A percentile compares a stretch with the other conserved stretches of the same genome.
Conservation (phyloP, 2,797 vertebrate genomes). For the Onychomys leucogaster region DNA sequence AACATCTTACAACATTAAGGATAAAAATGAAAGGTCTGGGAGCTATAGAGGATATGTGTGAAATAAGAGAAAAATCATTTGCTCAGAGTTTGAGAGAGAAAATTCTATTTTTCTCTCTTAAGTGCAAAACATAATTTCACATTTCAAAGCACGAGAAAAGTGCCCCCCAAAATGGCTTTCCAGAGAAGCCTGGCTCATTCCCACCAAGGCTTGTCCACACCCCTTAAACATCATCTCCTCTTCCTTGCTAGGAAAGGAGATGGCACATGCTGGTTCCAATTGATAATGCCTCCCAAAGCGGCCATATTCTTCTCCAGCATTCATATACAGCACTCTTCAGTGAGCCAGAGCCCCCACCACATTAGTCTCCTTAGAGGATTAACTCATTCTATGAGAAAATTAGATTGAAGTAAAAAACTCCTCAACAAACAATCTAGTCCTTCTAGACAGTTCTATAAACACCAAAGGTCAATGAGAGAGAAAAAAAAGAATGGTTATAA, state of each 20-base stretch:
- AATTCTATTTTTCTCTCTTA: constrained; percentile 40
- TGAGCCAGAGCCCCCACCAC: not conserved
- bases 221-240: not conserved
- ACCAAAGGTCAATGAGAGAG: not conserved
- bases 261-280: not conserved
- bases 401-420: not conserved
- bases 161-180: constrained; percentile 23
- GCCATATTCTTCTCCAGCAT: not conserved
- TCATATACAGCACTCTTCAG: not conserved
- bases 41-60: not conserved
- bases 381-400: constrained; percentile 35
- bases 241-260: not conserved
- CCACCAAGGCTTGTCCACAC: not conserved
- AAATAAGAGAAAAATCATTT: constrained; percentile 33
- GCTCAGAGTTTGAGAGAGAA: constrained; percentile 36
- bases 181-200: not conserved
- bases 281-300: not conserved
- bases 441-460: constrained; percentile 42
- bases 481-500: not conserved
- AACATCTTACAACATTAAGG: constrained; percentile 41
- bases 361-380: not conserved
- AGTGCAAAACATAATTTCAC: not conserved
- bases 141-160: constrained; percentile 37
- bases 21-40: constrained; percentile 39
- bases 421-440: constrained; percentile 19